Percentiles rank a stretch among this genome's conserved stretches.
These are phyloP conservation scores for Neogale vison DNA, from an alignment of 2,113 vertebrate species.

Conservation along the genomic window DNA sequence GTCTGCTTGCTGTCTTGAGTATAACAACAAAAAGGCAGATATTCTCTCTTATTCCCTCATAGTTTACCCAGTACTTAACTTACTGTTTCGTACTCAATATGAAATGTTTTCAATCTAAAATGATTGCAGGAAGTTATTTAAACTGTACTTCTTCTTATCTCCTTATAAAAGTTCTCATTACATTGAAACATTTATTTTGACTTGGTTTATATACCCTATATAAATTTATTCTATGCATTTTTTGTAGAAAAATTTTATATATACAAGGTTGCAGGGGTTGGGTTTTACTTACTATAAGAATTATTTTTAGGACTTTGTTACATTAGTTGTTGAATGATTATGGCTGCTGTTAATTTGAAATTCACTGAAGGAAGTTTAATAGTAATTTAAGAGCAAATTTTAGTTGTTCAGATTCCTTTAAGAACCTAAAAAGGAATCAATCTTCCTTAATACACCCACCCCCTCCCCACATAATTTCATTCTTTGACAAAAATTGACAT, in stretches of 20 bases:
- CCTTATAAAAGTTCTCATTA: neutral
- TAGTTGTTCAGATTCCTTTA: neutral
- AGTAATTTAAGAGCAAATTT: neutral
- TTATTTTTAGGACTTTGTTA: neutral
- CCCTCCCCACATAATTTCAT: neutral
- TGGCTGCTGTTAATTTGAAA: conserved; percentile 4
- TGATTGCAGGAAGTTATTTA: neutral
- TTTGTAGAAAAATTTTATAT: neutral
- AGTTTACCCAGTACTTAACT: neutral
- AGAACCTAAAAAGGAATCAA: neutral
- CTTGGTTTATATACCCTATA: neutral
- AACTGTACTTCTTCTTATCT: neutral
- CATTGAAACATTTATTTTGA: neutral
- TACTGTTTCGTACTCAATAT: neutral
- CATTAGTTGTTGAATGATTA: neutral
- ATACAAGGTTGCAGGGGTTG: neutral
- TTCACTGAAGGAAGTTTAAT: neutral
- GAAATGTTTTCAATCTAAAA: neutral
- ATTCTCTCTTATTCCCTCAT: neutral
- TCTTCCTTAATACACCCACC: neutral
- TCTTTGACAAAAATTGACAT: conserved; percentile 1
- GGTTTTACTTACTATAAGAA: neutral
- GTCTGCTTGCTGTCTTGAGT: neutral
- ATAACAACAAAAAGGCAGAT: neutral
- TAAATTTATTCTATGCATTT: neutral